phyloP scores from a whole-genome alignment of 2,113 vertebrate species.

The Procapra przewalskii region DNA sequence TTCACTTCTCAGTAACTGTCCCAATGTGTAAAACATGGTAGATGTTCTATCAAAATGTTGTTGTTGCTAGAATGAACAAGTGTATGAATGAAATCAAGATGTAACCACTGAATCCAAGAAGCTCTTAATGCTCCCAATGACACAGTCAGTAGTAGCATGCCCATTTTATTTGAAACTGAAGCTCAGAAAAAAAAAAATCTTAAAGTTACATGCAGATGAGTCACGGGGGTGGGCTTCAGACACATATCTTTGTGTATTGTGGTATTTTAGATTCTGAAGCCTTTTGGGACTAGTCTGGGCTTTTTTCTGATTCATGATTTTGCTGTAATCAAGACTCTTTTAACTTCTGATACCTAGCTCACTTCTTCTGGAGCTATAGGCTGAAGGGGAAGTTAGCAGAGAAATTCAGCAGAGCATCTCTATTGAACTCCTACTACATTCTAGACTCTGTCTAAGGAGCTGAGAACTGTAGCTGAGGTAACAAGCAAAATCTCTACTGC shows the following conservation, averaged over 20 bases:
- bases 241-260: background rate
- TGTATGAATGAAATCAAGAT: background rate
- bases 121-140: background rate
- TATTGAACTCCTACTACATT: background rate
- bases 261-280: background rate
- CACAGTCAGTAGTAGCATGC: background rate
- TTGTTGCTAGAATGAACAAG: background rate
- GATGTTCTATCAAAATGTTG: background rate
- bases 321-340: background rate
- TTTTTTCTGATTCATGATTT: background rate
- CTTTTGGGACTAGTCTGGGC: background rate
- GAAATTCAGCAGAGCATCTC: background rate
- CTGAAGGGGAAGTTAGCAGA: background rate
- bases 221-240: background rate
- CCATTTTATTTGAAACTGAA: background rate
- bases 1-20: background rate
- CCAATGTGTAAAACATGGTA: background rate
- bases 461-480: background rate
- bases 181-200: background rate
- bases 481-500: background rate
- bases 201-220: background rate
- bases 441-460: background rate
- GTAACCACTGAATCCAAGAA: background rate
- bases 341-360: background rate
- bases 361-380: background rate